Evolutionary conservation across 2,888 invertebrate species (phyloP), one percentile per base, ranked within the genome.

Genomic region (Rapana venosa): DNA sequence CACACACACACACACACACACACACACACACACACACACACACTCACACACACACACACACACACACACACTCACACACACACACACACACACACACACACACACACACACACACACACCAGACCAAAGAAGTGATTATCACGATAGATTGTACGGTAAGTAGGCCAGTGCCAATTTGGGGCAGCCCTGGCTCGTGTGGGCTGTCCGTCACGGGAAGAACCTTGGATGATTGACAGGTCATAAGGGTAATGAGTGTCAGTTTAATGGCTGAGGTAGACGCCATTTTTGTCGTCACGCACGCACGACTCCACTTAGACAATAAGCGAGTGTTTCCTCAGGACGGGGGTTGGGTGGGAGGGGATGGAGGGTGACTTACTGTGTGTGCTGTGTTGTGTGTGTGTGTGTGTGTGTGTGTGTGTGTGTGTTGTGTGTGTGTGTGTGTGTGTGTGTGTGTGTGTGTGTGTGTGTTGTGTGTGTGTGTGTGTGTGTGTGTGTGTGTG

Each of bases 321-420:
- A n/a, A 74, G 74, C 74, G 26, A 74, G 47, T 47, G 47, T 47
- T 47, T 47, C 47, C 8, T 47, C 47, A 47, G 47, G 47, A 47
- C 47, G 47, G 74, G 22, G n/a, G n/a, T n/a, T n/a, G n/a, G n/a
- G n/a, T n/a, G n/a, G n/a, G n/a, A n/a, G n/a, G n/a, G n/a, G n/a
- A n/a, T 74, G 26, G 35, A 79, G 35, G 17, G 79, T 35, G 35
- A 15, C 26, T 30, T 77, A 22, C 17, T 79, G 79, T 32, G 79
- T 32, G 32, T 79, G 79, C 4, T 13, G 30, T 32, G 30, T 13
- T 79, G 79, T 32, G 74, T 74, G 74, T 74, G 74, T 74, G 74
- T 35, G 32, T 35, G 79, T 79, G 32, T 79, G 79, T 79, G 79
- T 79, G 79, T 79, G 77, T 77, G 77, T 77, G 77, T 77, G 77